Base-by-base conservation (phyloP, 2,888 invertebrate genomes). In the Synanthedon tipuliformis region DNA sequence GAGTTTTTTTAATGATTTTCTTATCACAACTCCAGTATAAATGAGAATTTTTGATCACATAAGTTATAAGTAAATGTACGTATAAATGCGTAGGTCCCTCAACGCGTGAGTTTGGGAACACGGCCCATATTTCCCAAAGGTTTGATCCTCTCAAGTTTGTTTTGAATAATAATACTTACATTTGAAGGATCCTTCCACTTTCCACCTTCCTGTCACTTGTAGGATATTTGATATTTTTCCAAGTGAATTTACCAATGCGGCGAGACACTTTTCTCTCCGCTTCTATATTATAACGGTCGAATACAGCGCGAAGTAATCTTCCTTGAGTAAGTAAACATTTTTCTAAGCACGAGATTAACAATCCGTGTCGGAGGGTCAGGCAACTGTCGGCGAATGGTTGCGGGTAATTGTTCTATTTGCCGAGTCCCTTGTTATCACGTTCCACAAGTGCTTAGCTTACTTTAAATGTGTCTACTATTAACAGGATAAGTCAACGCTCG, bases 291-390 rank as follows among this genome's bases (percentile, higher is more conserved):
- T 34, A 34, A 34, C 10, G 34, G 34, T 34, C 13, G 13, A 15
- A 15, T 45, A 12, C 15, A 45, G n/a, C 15, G 45, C 7, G 15
- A 45, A 45, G 45, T 45, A 45, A 45, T 45, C 45, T 45, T 15
- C 45, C 15, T 15, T 45, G 12, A 8, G 16, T 12, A 49, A 49
- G 16, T 12, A 49, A 49, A 18, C 23, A 49, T 56, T 52, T 56
- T 51, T 54, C 41, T 52, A 54, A 50, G 52, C 56, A 51, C 57
- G 13, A 58, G 59, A 63, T 62, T 66, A 66, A 62, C 61, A 60
- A 59, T 53, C 63, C 56, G 56, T 61, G 57, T 61, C 63, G 57
- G 59, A 58, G 58, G 55, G 55, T 49, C 56, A 51, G 55, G 48
- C 51, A 23, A 50, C 18, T 51, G 56, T 54, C 50, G 51, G 53